Evolutionary conservation across 2,797 vertebrate genomes (phyloP).

Genomic region (Parambassis ranga): DNA sequence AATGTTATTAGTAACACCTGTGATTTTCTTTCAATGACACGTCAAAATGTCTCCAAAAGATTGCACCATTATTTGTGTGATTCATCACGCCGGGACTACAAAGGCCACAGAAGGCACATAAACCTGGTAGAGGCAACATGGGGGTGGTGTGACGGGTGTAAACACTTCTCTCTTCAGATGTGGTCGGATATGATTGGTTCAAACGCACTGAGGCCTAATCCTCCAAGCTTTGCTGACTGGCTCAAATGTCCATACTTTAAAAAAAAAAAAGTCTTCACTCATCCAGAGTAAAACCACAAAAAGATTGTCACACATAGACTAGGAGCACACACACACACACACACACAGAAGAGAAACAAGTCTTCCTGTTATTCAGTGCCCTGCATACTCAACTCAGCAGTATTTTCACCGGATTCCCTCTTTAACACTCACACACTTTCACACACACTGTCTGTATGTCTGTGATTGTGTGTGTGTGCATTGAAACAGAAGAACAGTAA

Average conservation of each 20-base stretch:
- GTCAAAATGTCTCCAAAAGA: not conserved
- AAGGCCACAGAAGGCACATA: not conserved
- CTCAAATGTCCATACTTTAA: constrained; percentile 5
- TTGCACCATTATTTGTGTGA: not conserved
- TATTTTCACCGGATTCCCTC: constrained; percentile 70
- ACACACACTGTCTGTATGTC: not conserved
- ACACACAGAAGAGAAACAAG: constrained; percentile 40
- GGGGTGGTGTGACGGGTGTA: not conserved
- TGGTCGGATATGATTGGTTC: constrained; percentile 14
- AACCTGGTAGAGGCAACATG: not conserved
- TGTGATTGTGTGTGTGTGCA: not conserved
- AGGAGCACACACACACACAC: constrained; percentile 7
- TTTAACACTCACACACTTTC: constrained; percentile 43
- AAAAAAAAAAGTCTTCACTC: constrained; percentile 4
- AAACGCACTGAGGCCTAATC: not conserved
- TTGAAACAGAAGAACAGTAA: constrained; percentile 52
- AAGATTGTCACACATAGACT: constrained; percentile 10
- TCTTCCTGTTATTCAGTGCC: constrained; percentile 83
- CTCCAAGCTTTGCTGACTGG: constrained; percentile 7
- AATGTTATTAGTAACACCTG: not conserved
- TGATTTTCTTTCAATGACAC: not conserved
- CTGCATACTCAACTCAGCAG: constrained; percentile 78
- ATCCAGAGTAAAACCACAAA: not conserved
- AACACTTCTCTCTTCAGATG: constrained; percentile 10
- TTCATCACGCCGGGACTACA: not conserved